A percentile compares a stretch with the other conserved stretches of the same genome.
Conservation (phyloP, 2,113 vertebrate genomes). For the Alectura lathami region DNA sequence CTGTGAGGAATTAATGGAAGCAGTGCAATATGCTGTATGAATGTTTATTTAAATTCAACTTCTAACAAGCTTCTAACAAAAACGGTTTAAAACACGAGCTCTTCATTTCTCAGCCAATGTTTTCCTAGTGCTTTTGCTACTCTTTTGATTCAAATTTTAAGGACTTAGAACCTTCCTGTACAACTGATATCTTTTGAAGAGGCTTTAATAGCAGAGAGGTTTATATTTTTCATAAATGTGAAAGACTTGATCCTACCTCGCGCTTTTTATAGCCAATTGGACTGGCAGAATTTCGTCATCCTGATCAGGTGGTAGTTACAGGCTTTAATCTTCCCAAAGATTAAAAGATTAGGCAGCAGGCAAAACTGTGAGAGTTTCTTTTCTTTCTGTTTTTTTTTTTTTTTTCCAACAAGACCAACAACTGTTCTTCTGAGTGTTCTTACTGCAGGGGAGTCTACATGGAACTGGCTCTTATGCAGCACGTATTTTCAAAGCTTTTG, state of each 20-base stretch:
- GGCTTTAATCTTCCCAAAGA: slow-evolving; percentile 54
- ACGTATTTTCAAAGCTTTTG: neutral
- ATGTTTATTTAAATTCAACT: neutral
- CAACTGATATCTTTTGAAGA: neutral
- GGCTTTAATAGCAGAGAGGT: neutral
- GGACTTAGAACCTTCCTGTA: neutral
- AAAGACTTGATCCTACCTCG: slow-evolving; percentile 4
- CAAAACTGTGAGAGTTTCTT: neutral
- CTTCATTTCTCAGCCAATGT: neutral
- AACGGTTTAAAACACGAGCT: neutral
- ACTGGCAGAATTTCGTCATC: slow-evolving; percentile 37
- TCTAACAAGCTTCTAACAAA: neutral
- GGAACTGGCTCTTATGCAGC: neutral
- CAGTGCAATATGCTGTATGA: neutral
- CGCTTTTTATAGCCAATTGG: neutral
- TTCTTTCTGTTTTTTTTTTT: neutral
- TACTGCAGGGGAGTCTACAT: neutral
- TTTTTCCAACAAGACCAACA: neutral
- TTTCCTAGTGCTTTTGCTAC: neutral
- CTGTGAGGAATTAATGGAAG: neutral
- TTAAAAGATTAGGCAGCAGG: slow-evolving; percentile 53
- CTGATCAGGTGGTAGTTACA: slow-evolving; percentile 50
- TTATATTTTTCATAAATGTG: neutral
- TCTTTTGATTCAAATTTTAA: neutral
- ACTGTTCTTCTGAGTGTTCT: neutral